These are phyloP conservation scores for human DNA, from an alignment of 2,113 vertebrate genomes.

Conservation along the genomic window GRCh38 chr2:167953501-167954000, in stretches of 20 bases:
- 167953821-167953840: constrained; percentile 33
- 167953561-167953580: not conserved
- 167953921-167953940: not conserved
- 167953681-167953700: not conserved
- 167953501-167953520: not conserved
- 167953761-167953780: not conserved
- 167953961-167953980: not conserved
- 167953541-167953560: not conserved
- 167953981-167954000: not conserved
- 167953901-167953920: not conserved
- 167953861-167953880: constrained; percentile 1
- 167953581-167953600: not conserved
- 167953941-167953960: not conserved
- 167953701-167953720: not conserved
- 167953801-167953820: not conserved
- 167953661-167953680: not conserved
- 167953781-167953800: not conserved
- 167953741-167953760: not conserved
- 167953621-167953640: not conserved
- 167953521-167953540: not conserved
- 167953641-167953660: not conserved
- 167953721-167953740: not conserved
- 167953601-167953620: not conserved
- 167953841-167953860: not conserved
- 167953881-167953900: not conserved